These are phyloP conservation scores for Heliconius nattereri DNA, from an alignment of 1,140 invertebrate genomes.

Conservation along the genomic window DNA sequence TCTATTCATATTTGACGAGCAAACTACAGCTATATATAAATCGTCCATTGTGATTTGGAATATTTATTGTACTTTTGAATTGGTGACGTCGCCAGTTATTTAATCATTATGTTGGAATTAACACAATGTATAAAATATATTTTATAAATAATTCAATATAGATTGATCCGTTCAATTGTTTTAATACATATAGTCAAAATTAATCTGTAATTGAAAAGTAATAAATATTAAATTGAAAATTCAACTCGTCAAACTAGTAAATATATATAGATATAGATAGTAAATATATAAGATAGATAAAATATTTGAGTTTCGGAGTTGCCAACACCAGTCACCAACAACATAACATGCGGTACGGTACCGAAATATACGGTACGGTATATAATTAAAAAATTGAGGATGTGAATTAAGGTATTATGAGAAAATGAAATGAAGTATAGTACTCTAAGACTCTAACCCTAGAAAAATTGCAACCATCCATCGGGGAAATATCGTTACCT, in stretches of 20 bases:
- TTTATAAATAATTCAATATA: not conserved
- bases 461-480: too few species aligned
- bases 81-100: conserved; percentile 30
- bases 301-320: not conserved
- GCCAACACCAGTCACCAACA: too few species aligned
- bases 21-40: conserved; percentile 95
- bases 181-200: not conserved
- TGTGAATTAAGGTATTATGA: too few species aligned
- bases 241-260: not conserved
- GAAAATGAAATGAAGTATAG: too few species aligned
- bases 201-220: not conserved
- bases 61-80: not conserved
- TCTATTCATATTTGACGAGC: conserved; percentile 99
- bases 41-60: conserved; percentile 63
- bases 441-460: too few species aligned
- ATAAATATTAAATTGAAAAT: conserved; percentile 8
- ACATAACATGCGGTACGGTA: too few species aligned
- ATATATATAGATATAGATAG: too few species aligned
- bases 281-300: not conserved
- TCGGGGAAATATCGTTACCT: too few species aligned
- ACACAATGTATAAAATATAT: not conserved
- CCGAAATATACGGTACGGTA: too few species aligned
- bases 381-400: too few species aligned
- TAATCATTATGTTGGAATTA: conserved; percentile 16
- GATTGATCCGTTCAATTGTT: not conserved